Conservation (phyloP, 2,888 invertebrate species). For the Isoperla grammatica region DNA sequence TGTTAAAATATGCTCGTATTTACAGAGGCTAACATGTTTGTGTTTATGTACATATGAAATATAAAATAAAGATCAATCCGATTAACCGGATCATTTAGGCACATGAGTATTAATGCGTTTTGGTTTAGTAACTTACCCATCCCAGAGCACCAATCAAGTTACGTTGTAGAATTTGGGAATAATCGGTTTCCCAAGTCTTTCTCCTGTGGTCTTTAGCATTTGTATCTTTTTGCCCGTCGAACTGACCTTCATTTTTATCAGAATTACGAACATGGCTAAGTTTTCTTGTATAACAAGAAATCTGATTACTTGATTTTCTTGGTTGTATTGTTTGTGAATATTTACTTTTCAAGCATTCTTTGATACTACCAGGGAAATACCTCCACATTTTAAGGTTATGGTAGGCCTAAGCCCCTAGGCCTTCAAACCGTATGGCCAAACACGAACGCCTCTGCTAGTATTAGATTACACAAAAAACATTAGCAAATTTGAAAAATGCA, state of each 20-base stretch:
- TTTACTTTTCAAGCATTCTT: constrained; percentile 49
- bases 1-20: no score
- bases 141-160: constrained; percentile 29
- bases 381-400: constrained; percentile 47
- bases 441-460: no score
- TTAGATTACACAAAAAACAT: no score
- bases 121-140: constrained; percentile 29
- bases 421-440: no score
- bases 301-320: background rate
- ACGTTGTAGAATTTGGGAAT: constrained; percentile 27
- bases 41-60: no score
- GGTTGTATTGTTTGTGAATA: constrained; percentile 38
- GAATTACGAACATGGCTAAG: background rate
- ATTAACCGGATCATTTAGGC: no score
- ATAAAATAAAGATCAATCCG: no score
- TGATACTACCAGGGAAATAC: constrained; percentile 49
- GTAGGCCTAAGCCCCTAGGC: background rate
- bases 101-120: no score
- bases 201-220: no score
- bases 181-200: no score
- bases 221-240: constrained; percentile 7
- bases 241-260: constrained; percentile 1
- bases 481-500: no score
- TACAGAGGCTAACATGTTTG: no score
- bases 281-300: background rate